These are phyloP conservation scores for Andrena marginata DNA, from an alignment of 2,888 invertebrate genomes.

Conservation along the genomic window DNA sequence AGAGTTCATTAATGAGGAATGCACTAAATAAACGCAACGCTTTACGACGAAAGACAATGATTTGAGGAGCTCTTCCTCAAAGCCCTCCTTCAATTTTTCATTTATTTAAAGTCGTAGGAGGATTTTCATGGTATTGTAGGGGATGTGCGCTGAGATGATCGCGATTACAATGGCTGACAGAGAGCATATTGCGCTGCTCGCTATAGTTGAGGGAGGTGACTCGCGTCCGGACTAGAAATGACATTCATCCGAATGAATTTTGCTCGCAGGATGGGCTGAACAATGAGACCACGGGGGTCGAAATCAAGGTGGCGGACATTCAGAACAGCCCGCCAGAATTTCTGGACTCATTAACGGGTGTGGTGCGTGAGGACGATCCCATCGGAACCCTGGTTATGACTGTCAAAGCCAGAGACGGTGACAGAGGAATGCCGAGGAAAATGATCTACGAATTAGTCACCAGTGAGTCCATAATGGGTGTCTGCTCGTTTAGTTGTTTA, in stretches of 20 bases:
- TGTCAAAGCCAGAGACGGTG: conserved; percentile 93
- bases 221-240: neutral
- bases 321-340: conserved; percentile 96
- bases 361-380: conserved; percentile 93
- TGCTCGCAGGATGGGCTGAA: conserved; percentile 90
- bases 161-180: conserved; percentile 18
- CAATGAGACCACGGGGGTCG: conserved; percentile 90
- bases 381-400: conserved; percentile 93
- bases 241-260: conserved; percentile 30
- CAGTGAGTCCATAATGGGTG: conserved; percentile 87
- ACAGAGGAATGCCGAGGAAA: conserved; percentile 92
- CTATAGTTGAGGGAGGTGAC: neutral
- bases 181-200: neutral
- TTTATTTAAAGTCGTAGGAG: neutral
- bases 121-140: neutral
- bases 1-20: too few relatives aligned
- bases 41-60: too few relatives aligned
- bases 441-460: conserved; percentile 92
- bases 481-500: neutral
- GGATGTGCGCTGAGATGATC: neutral
- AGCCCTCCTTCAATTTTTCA: neutral
- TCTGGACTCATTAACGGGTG: conserved; percentile 91
- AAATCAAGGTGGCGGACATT: conserved; percentile 93
- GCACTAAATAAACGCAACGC: too few relatives aligned
- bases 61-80: neutral